phyloP scores from a whole-genome alignment of 2,888 invertebrate species.

The Mylabris sibirica region DNA sequence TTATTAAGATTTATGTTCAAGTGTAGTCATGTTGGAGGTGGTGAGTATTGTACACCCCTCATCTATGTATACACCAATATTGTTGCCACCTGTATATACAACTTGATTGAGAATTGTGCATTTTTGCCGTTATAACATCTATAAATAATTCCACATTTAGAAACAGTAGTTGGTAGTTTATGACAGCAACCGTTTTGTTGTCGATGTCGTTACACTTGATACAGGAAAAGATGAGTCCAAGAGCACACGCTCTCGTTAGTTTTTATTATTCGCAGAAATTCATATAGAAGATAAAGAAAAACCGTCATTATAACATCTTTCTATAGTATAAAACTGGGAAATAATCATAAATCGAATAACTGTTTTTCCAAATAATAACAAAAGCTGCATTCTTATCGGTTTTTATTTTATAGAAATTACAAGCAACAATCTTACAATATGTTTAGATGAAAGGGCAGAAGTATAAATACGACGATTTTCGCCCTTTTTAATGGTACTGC shows the following conservation, averaged over 20 bases:
- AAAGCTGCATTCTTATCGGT: neutral
- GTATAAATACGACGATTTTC: conserved; percentile 33
- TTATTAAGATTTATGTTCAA: conserved; percentile 63
- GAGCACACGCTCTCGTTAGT: conserved; percentile 58
- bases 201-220: conserved; percentile 42
- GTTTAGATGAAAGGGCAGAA: neutral
- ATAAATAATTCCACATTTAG: conserved; percentile 58
- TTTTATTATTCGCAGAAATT: conserved; percentile 59
- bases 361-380: conserved; percentile 16
- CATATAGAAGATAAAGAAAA: conserved; percentile 44
- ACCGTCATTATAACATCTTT: conserved; percentile 47
- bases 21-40: conserved; percentile 47
- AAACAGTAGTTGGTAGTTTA: conserved; percentile 57
- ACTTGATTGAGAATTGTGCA: conserved; percentile 10
- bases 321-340: conserved; percentile 43
- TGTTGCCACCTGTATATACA: conserved; percentile 34
- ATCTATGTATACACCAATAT: conserved; percentile 38
- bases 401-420: conserved; percentile 12
- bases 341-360: conserved; percentile 49
- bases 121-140: conserved; percentile 30
- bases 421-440: conserved; percentile 5
- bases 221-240: conserved; percentile 54
- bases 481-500: conserved; percentile 52
- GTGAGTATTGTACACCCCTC: conserved; percentile 48
- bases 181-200: conserved; percentile 47